Base-by-base conservation (phyloP, 2,113 vertebrate species). In the Tetrax tetrax region DNA sequence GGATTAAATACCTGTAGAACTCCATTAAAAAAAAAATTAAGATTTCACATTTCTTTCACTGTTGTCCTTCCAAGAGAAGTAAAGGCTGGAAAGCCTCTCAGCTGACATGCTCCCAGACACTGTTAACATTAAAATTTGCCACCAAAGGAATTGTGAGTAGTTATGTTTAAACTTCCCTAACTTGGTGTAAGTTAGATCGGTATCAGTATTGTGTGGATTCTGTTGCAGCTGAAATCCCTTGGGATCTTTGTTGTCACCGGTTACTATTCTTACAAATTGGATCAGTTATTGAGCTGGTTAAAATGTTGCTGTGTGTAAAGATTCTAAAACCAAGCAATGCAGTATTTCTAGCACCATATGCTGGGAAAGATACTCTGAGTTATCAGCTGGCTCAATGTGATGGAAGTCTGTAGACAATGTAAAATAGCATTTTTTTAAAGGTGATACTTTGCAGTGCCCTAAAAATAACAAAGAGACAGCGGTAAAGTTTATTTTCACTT, bases 341-440 rank as follows among this genome's bases (percentile, higher is more conserved):
- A 5, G 2, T 83, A 43, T 56, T 71, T 64, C 33, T 78, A n/a
- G 41, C 29, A 75, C 19, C 7, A 6, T 22, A 6, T 45, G 17
- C 31, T 57, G 17, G 6, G 83, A n/a, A 59, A 41, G 65, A 23
- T 10, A 14, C 15, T 87, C 14, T 33, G 17, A 59, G 10, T 59
- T 91, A 31, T 72, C 24, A 72, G 2, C 14, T 53, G 24, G 12
- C 25, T 63, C 0, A 0, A 4, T 22, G 51, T 75, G 19, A 22
- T 76, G 9, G 21, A 76, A 41, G 19, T 75, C 28, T 4, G 6
- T 27, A 79, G n/a, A 16, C 18, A 22, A 8, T 70, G n/a, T 70
- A 38, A 77, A 77, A 35, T 5, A 53, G 6, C 5, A 1, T 60
- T 80, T 91, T 91, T 28, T 87, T 74, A 21, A 64, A 65, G 37